These are phyloP conservation scores for Psephotus haematonotus DNA, from an alignment of 2,113 vertebrate genomes.

Conservation along the genomic window DNA sequence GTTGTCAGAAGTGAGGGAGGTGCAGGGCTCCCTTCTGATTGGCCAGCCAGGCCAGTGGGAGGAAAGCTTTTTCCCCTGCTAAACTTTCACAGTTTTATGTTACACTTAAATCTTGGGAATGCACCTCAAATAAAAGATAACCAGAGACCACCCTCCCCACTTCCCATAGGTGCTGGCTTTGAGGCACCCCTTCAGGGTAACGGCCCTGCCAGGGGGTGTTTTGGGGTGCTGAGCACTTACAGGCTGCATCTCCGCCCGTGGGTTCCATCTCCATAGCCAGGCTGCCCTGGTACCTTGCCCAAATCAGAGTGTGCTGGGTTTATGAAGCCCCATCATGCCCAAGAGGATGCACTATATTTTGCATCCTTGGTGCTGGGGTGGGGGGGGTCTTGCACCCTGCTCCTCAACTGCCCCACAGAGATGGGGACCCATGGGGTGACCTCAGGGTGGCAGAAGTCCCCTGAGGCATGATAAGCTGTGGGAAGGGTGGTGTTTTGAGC, in stretches of 20 bases:
- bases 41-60: slow-evolving; percentile 72
- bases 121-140: slow-evolving; percentile 54
- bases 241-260: not conserved
- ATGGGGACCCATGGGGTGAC: not conserved
- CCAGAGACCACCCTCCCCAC: not conserved
- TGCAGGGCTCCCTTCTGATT: slow-evolving; percentile 77
- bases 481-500: not conserved
- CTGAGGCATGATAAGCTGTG: fast-evolving
- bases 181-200: not conserved
- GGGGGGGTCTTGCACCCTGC: too few relatives aligned
- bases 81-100: slow-evolving; percentile 66
- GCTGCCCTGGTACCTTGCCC: not conserved
- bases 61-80: slow-evolving; percentile 80
- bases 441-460: fast-evolving
- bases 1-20: slow-evolving; percentile 86
- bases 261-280: fast-evolving
- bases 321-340: fast-evolving
- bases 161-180: not conserved
- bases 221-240: not conserved
- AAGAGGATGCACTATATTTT: fast-evolving
- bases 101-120: slow-evolving; percentile 66
- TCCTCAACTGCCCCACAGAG: not conserved
- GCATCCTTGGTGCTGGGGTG: not conserved
- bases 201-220: fast-evolving
- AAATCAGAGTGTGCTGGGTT: fast-evolving